Evolutionary conservation across 2,888 invertebrate species (phyloP).

Genomic region (Drosophila neotestacea): DNA sequence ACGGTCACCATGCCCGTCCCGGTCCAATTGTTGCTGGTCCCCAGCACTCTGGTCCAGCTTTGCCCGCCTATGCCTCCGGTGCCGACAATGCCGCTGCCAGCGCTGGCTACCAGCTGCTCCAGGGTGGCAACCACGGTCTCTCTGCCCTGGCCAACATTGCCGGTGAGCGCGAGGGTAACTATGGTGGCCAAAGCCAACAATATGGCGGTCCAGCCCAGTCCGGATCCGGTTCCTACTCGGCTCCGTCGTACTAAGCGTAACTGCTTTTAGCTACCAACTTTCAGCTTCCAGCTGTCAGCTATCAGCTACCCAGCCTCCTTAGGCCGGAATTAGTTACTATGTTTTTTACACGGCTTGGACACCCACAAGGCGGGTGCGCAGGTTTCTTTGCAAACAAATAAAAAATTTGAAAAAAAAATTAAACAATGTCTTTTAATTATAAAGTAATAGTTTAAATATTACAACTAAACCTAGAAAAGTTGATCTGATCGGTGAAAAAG

Average conservation of each 20-base stretch:
- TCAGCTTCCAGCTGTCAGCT: constrained; percentile 37
- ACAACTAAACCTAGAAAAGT: too few species aligned
- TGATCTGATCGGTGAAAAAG: too few species aligned
- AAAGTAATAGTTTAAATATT: too few species aligned
- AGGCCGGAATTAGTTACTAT: constrained; percentile 64
- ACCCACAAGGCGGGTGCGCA: constrained; percentile 45
- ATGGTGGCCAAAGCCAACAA: constrained; percentile 48
- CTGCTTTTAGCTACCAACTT: constrained; percentile 35
- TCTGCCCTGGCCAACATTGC: constrained; percentile 75
- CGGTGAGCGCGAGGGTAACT: constrained; percentile 61
- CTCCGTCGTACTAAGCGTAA: constrained; percentile 55
- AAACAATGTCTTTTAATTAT: background rate
- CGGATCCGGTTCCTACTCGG: constrained; percentile 49
- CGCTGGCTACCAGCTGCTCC: constrained; percentile 79
- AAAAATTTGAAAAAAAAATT: constrained; percentile 52
- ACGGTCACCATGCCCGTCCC: constrained; percentile 24
- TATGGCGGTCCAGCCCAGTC: constrained; percentile 52
- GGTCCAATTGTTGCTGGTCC: constrained; percentile 53
- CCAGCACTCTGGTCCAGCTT: constrained; percentile 51
- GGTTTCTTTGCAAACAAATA: constrained; percentile 73
- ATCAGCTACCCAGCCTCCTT: constrained; percentile 7
- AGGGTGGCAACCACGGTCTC: constrained; percentile 75
- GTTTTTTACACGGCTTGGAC: constrained; percentile 57
- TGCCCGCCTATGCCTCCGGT: constrained; percentile 72
- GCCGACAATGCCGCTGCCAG: constrained; percentile 71